These are phyloP conservation scores for Drosophila putrida DNA, from an alignment of 2,888 invertebrate species.

Conservation along the genomic window DNA sequence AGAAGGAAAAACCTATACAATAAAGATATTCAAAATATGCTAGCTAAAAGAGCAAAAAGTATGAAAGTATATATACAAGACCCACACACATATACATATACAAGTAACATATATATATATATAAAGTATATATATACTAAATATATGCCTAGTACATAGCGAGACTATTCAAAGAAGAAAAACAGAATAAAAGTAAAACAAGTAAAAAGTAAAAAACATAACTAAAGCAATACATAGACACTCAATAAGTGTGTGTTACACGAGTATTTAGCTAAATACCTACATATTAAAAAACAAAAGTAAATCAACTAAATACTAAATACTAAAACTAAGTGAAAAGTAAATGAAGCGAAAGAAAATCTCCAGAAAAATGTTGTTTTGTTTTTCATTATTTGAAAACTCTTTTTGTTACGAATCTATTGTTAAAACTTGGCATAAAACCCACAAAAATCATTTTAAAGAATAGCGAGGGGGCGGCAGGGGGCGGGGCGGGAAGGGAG, in stretches of 20 bases:
- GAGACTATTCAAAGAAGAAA: constrained; percentile 49
- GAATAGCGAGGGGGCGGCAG: neutral
- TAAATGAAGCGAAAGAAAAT: constrained; percentile 20
- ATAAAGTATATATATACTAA: constrained; percentile 36
- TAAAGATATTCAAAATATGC: constrained; percentile 78
- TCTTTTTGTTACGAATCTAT: constrained; percentile 59
- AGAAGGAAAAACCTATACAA: constrained; percentile 60
- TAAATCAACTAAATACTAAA: constrained; percentile 36
- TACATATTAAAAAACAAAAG: constrained; percentile 22
- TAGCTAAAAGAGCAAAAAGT: constrained; percentile 54
- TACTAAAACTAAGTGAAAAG: constrained; percentile 34
- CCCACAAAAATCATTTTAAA: constrained; percentile 3
- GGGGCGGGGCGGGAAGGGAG: constrained; percentile 1
- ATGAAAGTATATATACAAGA: constrained; percentile 50
- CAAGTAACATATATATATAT: constrained; percentile 26
- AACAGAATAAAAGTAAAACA: constrained; percentile 35
- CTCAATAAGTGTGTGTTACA: constrained; percentile 76
- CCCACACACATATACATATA: constrained; percentile 43
- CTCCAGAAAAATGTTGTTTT: constrained; percentile 18
- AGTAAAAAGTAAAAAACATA: constrained; percentile 25
- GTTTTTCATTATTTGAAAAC: constrained; percentile 20
- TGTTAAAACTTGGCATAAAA: constrained; percentile 62
- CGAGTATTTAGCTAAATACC: constrained; percentile 69
- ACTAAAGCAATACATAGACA: constrained; percentile 80
- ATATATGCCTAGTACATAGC: constrained; percentile 59